Evolutionary conservation across 2,888 invertebrate species (phyloP).

Genomic region (Megaustenia siamemsis): DNA sequence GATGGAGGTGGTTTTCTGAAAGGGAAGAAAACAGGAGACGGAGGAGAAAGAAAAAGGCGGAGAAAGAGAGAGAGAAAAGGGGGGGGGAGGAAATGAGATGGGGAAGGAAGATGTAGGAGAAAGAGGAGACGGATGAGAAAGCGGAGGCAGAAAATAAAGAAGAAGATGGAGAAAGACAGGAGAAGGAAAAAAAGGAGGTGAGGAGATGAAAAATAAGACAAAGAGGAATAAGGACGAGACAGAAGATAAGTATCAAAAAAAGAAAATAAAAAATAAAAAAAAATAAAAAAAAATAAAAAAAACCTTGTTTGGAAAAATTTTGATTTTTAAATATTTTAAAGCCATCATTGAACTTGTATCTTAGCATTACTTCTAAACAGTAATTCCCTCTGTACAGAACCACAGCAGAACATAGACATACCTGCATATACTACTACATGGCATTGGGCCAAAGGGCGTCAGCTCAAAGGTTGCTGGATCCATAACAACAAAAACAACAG

Average conservation of each 20-base stretch:
- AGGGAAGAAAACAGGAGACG: background rate
- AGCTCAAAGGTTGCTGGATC: too few relatives aligned
- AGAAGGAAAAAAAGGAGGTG: background rate
- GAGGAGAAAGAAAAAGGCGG: background rate
- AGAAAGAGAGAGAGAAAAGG: background rate
- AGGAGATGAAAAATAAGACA: background rate
- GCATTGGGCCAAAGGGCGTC: too few relatives aligned
- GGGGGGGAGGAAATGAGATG: background rate
- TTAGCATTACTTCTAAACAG: too few relatives aligned
- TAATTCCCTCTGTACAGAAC: too few relatives aligned
- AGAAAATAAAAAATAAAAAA: background rate
- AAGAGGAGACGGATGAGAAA: background rate
- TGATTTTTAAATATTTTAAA: background rate
- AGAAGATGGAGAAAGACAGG: background rate
- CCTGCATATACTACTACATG: too few relatives aligned
- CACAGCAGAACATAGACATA: too few relatives aligned
- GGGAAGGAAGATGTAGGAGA: background rate
- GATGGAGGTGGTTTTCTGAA: too few relatives aligned
- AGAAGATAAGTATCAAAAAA: too few relatives aligned
- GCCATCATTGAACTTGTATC: too few relatives aligned
- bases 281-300: background rate
- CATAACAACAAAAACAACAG: too few relatives aligned
- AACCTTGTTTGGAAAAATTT: background rate
- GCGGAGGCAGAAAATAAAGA: background rate
- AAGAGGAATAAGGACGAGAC: background rate